Evolutionary conservation across 2,113 vertebrate genomes (phyloP).

Genomic region (Cololabis saira): DNA sequence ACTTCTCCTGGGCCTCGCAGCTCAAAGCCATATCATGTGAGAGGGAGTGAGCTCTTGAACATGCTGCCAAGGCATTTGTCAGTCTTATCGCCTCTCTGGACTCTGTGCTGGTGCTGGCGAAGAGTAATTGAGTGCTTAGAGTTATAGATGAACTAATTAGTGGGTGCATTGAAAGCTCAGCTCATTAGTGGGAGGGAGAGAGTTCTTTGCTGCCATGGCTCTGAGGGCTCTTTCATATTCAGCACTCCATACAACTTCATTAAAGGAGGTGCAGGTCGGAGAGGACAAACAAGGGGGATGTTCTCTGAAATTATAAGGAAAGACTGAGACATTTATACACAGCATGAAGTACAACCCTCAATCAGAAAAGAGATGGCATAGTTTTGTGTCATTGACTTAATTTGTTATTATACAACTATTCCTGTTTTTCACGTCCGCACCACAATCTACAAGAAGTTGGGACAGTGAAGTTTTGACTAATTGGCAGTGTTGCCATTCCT

Average conservation of each 20-base stretch:
- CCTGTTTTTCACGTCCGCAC: too few species aligned
- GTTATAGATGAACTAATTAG: conserved; percentile 87
- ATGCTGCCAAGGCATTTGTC: conserved; percentile 75
- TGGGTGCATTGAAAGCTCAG: conserved; percentile 74
- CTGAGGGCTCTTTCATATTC: conserved; percentile 72
- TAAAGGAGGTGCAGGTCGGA: conserved; percentile 43
- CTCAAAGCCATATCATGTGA: conserved; percentile 37
- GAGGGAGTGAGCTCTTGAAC: conserved; percentile 33
- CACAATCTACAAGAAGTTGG: too few species aligned
- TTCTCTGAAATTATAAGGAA: conserved; percentile 4
- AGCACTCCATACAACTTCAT: conserved; percentile 60
- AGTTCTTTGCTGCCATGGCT: conserved; percentile 64
- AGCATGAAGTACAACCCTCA: too few species aligned
- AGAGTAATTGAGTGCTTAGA: conserved; percentile 85
- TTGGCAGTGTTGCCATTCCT: too few species aligned
- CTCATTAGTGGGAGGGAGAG: conserved; percentile 81
- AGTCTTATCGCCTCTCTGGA: conserved; percentile 82
- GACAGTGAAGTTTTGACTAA: too few species aligned
- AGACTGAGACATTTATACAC: not conserved
- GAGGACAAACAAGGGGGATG: conserved; percentile 5
- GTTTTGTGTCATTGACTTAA: too few species aligned
- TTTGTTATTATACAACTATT: too few species aligned
- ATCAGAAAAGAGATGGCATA: too few species aligned
- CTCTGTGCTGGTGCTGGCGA: conserved; percentile 70
- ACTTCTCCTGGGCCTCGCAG: conserved; percentile 52